A percentile compares a stretch with the other conserved stretches of the same genome.
Evolutionary conservation across 2,113 vertebrate genomes (phyloP).

Genomic region (Ibidorhyncha struthersii): DNA sequence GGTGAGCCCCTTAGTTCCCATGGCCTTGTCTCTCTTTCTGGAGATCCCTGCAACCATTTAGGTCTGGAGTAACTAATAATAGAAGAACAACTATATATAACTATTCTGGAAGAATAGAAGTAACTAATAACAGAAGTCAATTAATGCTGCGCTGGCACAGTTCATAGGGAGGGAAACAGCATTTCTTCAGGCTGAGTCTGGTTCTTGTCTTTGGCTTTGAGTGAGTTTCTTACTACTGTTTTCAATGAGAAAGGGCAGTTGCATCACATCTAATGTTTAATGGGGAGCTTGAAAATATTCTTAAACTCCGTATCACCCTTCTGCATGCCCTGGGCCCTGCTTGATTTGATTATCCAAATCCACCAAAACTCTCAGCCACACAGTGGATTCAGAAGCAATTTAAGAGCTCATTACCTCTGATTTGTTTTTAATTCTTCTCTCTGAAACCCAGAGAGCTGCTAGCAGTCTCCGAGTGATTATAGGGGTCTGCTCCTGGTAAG

Average conservation of each 20-base stretch:
- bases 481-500: not conserved
- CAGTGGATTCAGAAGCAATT: constrained; percentile 43
- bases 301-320: not conserved
- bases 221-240: not conserved
- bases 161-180: not conserved
- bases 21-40: not conserved
- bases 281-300: not conserved
- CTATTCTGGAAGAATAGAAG: not conserved
- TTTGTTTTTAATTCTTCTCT: constrained; percentile 60
- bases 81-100: not conserved
- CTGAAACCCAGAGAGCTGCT: not conserved
- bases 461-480: not conserved
- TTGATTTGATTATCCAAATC: constrained; percentile 22
- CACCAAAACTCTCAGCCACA: constrained; percentile 15
- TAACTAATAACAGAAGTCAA: not conserved
- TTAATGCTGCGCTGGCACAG: not conserved
- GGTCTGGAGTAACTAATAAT: not conserved
- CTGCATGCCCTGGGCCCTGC: not conserved
- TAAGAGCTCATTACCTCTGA: constrained; percentile 59
- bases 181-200: not conserved
- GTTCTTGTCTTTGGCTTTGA: not conserved
- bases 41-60: not conserved
- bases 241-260: not conserved
- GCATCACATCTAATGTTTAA: not conserved
- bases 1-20: not conserved